Conservation (phyloP, 2,797 vertebrate species). For the Chloroceryle inda region DNA sequence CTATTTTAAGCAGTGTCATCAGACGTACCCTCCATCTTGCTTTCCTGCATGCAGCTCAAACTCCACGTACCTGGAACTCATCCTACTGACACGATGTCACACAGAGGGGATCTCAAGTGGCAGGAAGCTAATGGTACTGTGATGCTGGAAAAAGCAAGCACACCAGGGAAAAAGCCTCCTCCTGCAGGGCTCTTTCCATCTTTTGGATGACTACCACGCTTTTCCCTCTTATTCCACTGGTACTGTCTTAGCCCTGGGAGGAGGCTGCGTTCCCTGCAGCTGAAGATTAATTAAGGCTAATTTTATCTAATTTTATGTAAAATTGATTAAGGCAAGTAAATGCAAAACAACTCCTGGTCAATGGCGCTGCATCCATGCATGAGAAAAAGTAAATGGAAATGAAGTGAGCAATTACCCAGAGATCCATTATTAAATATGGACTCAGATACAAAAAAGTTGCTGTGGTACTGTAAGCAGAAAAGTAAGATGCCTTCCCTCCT, state of each 20-base stretch:
- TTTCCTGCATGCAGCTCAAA: not conserved
- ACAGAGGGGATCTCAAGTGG: not conserved
- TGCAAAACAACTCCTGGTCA: not conserved
- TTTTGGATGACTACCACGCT: not conserved
- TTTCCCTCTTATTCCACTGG: not conserved
- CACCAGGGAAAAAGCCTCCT: not conserved
- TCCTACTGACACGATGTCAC: not conserved
- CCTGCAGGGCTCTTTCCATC: not conserved
- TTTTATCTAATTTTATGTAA: not conserved
- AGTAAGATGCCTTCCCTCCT: not conserved
- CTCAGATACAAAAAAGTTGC: accelerated
- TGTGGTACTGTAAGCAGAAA: not conserved
- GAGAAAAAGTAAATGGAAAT: conserved; percentile 26
- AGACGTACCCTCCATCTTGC: not conserved
- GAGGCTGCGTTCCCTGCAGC: not conserved
- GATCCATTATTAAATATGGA: not conserved
- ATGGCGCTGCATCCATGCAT: not conserved
- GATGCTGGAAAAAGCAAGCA: not conserved
- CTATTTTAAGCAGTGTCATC: not conserved
- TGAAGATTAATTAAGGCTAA: not conserved
- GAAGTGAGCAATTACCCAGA: not conserved
- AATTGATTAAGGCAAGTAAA: not conserved
- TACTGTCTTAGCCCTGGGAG: not conserved
- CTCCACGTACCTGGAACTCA: not conserved
- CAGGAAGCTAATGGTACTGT: not conserved